Conservation (phyloP, 2,113 vertebrate genomes). For the Bolborhynchus lineola region DNA sequence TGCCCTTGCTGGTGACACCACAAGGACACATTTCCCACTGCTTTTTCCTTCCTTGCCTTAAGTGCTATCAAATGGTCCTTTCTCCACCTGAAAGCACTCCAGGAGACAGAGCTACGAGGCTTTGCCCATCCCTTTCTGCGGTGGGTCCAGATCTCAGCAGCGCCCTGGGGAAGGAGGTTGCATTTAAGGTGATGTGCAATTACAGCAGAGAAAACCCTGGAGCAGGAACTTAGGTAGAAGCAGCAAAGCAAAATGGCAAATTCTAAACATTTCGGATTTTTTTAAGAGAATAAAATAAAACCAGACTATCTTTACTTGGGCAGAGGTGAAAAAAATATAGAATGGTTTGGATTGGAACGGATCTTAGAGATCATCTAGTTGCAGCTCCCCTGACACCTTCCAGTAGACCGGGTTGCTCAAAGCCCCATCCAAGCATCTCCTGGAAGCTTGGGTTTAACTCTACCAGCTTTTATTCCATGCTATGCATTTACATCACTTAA, state of each 20-base stretch:
- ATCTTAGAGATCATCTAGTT: background rate
- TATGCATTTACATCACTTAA: background rate
- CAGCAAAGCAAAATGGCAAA: background rate
- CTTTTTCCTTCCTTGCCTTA: background rate
- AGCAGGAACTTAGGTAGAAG: background rate
- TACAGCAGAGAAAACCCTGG: background rate
- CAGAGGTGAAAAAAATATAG: background rate
- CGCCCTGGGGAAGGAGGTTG: accelerated
- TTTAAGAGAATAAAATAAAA: background rate
- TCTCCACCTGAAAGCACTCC: background rate
- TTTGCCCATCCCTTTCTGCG: background rate
- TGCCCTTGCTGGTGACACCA: background rate
- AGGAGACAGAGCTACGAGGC: background rate
- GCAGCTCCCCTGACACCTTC: background rate
- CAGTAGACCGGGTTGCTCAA: background rate
- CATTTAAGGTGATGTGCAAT: background rate
- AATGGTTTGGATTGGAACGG: background rate
- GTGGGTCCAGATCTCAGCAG: background rate
- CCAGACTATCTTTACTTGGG: background rate
- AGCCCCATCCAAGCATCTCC: background rate
- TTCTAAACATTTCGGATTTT: background rate
- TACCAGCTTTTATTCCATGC: background rate
- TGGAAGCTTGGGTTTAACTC: background rate
- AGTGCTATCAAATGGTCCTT: background rate
- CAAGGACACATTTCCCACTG: background rate